Percentiles rank a stretch among this genome's conserved stretches.
phyloP scores from a whole-genome alignment of 2,888 invertebrate genomes.

The Eustalomyia histrio region DNA sequence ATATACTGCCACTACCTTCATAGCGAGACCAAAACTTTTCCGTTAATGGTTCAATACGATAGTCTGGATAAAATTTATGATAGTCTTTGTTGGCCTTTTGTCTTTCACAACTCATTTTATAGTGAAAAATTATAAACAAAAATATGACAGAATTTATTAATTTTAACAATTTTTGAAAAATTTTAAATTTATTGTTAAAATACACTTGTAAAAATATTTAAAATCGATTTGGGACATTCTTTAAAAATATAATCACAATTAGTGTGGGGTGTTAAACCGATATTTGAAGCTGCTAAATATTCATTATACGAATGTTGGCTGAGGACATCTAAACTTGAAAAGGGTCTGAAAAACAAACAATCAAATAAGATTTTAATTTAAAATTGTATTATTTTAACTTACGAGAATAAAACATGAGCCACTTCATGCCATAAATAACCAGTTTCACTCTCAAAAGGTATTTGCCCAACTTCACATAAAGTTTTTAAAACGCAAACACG shows the following conservation, averaged over 20 bases:
- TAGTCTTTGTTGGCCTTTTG: not conserved
- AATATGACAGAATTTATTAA: not conserved
- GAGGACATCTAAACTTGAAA: constrained; percentile 26
- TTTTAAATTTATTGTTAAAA: constrained; percentile 2
- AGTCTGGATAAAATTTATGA: constrained; percentile 46
- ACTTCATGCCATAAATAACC: constrained; percentile 49
- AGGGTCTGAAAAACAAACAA: constrained; percentile 26
- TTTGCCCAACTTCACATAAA: constrained; percentile 38
- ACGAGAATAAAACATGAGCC: constrained; percentile 46
- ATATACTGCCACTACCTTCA: constrained; percentile 11
- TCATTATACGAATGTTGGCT: constrained; percentile 1
- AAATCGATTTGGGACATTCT: constrained; percentile 37
- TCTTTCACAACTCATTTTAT: constrained; percentile 31
- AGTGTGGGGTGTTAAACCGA: not conserved
- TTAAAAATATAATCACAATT: constrained; percentile 15
- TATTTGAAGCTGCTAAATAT: constrained; percentile 30
- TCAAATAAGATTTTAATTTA: not conserved
- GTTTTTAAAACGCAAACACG: constrained; percentile 30
- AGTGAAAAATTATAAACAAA: not conserved
- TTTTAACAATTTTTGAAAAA: not conserved
- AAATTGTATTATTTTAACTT: constrained; percentile 8
- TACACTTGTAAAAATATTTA: constrained; percentile 21
- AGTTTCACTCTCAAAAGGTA: constrained; percentile 26
- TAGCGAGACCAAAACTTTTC: constrained; percentile 58
- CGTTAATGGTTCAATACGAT: constrained; percentile 32